Evolutionary conservation across 1,140 invertebrate species (phyloP), one percentile per base, ranked within the genome.

Genomic region (Coelopa frigida): DNA sequence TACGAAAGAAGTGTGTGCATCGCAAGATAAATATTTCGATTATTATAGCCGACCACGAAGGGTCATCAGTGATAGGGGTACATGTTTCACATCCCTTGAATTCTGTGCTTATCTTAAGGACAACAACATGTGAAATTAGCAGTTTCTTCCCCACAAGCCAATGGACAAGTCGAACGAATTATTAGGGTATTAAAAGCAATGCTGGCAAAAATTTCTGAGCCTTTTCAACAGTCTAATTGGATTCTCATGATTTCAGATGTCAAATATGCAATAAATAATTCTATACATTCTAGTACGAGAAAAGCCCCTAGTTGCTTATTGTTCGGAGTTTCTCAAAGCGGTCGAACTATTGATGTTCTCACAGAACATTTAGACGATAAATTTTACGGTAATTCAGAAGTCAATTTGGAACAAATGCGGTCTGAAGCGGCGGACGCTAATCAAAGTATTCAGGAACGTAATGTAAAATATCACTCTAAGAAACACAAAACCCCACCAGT

Each of bases 1-100:
- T 22, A 40, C 52, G 11, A 58, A 57, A 26, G 44, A 60, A 12
- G 48, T 57, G 18, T 55, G 67, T 15, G 53, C 50, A 6, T 26
- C 54, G 10, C 47, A 62, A 6, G 45, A 43, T 43, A 29, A 51
- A 12, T 44, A 48, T 40, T 51, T 44, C 45, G 6, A 23, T n/a
- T 29, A 18, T 33, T 51, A 51, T 35, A 43, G 39, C n/a, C 14
- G 47, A 12, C 47, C 47, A 3, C 14, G 4, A 17, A 23, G 41
- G 10, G 5, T 43, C 10, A 22, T 43, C n/a, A 35, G 18, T 8
- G 47, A 49, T 36, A 4, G 47, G 24, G 39, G 40, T 5, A 49
- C 20, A 14, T 43, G 47, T 43, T 49, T 49, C 32, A 43, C 47
- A 1, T 49, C 32, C 6, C 2, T 17, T 3, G 47, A 49, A 22